A percentile compares a stretch with the other conserved stretches of the same genome.
Evolutionary conservation across 2,797 vertebrate species (phyloP).

Genomic region (Triplophysa yarkandensis): DNA sequence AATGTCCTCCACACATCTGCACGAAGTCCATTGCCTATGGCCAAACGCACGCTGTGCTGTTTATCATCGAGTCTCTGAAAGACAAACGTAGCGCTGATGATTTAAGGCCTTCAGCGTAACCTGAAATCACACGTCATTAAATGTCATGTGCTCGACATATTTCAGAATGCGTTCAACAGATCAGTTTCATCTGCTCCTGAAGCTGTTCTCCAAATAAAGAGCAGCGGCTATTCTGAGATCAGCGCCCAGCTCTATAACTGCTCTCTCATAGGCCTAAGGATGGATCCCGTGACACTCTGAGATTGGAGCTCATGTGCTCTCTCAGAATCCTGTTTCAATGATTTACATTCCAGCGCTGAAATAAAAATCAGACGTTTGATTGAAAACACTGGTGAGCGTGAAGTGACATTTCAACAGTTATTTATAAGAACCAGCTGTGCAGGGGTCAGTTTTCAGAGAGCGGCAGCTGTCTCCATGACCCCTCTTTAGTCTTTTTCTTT

Average conservation of each 20-base stretch:
- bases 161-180: slow-evolving; percentile 31
- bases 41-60: slow-evolving; percentile 82
- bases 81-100: neutral
- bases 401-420: slow-evolving; percentile 60
- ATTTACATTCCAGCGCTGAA: slow-evolving; percentile 52
- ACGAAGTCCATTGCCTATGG: slow-evolving; percentile 85
- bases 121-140: slow-evolving; percentile 45
- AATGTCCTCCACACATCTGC: slow-evolving; percentile 87
- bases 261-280: slow-evolving; percentile 47
- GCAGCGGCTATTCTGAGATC: slow-evolving; percentile 76
- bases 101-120: neutral
- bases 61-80: slow-evolving; percentile 80
- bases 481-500: neutral
- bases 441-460: slow-evolving; percentile 18
- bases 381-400: slow-evolving; percentile 1
- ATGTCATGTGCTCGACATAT: slow-evolving; percentile 36
- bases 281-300: slow-evolving; percentile 67
- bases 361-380: neutral
- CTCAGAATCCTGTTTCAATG: slow-evolving; percentile 71
- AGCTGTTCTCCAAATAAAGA: slow-evolving; percentile 68
- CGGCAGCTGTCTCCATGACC: slow-evolving; percentile 7
- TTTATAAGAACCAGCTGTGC: slow-evolving; percentile 70
- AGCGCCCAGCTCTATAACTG: slow-evolving; percentile 50
- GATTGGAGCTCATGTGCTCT: slow-evolving; percentile 66
- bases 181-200: slow-evolving; percentile 60